Conservation (phyloP, 2,888 invertebrate species). For the Mimas tiliae region DNA sequence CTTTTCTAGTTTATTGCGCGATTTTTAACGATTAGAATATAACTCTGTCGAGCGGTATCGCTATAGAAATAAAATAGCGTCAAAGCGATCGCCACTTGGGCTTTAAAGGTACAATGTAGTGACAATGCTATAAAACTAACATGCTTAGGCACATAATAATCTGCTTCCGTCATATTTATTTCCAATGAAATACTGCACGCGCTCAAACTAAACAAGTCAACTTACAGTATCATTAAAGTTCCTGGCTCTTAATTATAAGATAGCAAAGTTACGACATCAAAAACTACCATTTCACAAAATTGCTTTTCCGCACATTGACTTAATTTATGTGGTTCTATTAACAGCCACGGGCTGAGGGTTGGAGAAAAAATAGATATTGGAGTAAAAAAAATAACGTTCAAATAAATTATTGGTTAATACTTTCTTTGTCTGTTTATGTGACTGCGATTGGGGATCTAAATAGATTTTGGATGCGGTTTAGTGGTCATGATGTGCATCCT, state of each 20-base stretch:
- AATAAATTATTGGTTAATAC: neutral
- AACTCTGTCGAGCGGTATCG: no score
- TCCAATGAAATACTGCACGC: neutral
- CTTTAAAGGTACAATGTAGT: neutral
- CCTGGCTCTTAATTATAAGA: conserved; percentile 42
- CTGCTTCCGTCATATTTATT: neutral
- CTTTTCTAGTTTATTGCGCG: no score
- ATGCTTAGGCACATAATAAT: neutral
- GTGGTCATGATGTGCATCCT: no score
- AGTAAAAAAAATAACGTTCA: neutral
- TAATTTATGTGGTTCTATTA: conserved; percentile 47
- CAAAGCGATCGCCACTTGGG: neutral
- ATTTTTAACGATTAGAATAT: no score
- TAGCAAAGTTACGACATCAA: conserved; percentile 39
- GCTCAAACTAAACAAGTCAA: conserved; percentile 1
- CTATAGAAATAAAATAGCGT: no score
- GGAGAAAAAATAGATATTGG: conserved; percentile 8
- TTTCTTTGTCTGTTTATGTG: neutral
- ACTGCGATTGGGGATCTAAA: neutral
- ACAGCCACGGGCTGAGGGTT: conserved; percentile 5
- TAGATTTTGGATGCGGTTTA: neutral
- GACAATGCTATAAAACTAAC: neutral
- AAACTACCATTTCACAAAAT: conserved; percentile 43
- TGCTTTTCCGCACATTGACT: conserved; percentile 47
- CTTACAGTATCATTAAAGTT: conserved; percentile 17